These are phyloP conservation scores for Pseudochaenichthys georgianus DNA, from an alignment of 2,797 vertebrate genomes.

Conservation along the genomic window DNA sequence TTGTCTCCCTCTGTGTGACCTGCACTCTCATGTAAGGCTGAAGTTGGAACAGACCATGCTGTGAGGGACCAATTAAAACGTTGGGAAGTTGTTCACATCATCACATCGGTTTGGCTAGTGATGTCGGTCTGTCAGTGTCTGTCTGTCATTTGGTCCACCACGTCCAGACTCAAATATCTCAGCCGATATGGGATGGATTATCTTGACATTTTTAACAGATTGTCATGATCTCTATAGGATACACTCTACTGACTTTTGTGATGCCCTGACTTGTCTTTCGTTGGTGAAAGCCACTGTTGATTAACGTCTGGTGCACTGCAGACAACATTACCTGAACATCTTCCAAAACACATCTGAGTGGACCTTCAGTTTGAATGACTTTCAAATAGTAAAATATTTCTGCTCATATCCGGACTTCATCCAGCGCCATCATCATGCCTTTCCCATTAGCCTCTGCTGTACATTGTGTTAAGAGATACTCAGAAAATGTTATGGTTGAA, in stretches of 20 bases:
- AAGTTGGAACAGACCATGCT: not conserved
- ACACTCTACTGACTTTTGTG: not conserved
- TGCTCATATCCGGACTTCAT: not conserved
- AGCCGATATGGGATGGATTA: slow-evolving; percentile 4
- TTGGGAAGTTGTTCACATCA: slow-evolving; percentile 13
- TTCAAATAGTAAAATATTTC: slow-evolving; percentile 3
- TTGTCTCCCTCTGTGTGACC: slow-evolving; percentile 17
- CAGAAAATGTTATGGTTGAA: not conserved
- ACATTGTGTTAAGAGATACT: not conserved
- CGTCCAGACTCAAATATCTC: slow-evolving; percentile 13
- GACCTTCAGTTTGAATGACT: slow-evolving; percentile 12
- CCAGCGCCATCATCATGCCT: not conserved
- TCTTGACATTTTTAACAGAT: not conserved
- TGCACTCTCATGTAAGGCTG: slow-evolving; percentile 10
- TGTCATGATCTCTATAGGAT: not conserved
- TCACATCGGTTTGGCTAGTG: not conserved
- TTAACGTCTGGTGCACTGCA: slow-evolving; percentile 55
- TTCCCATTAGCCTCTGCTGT: not conserved
- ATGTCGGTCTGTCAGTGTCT: not conserved
- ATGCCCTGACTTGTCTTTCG: not conserved
- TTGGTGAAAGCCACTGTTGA: slow-evolving; percentile 59
- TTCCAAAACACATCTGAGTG: slow-evolving; percentile 27
- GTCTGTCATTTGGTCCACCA: not conserved
- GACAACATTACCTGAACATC: slow-evolving; percentile 40
- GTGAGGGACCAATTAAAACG: slow-evolving; percentile 32